phyloP scores from a whole-genome alignment of 2,797 vertebrate genomes.

The Lepus oiostolus region DNA sequence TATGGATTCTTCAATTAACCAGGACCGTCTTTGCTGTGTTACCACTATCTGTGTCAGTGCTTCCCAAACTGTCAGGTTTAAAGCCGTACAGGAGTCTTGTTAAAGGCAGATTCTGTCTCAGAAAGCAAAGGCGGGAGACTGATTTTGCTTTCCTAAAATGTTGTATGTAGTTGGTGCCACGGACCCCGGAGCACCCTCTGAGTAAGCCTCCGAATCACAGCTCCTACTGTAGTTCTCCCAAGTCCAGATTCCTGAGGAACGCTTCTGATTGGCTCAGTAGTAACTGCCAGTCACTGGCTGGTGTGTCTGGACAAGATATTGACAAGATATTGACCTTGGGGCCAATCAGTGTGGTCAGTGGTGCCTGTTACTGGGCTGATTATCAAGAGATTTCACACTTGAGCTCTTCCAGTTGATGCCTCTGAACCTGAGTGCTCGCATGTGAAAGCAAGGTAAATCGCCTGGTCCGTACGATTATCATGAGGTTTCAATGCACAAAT shows the following conservation, averaged over 20 bases:
- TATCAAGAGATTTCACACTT: background rate
- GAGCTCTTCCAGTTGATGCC: background rate
- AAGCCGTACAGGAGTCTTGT: background rate
- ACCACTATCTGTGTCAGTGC: background rate
- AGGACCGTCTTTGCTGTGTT: background rate
- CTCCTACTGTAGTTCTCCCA: background rate
- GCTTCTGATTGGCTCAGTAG: background rate
- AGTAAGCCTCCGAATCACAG: background rate
- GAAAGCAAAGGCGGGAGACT: background rate
- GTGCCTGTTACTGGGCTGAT: background rate
- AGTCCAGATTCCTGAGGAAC: background rate
- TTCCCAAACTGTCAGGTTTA: background rate
- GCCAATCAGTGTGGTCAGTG: background rate
- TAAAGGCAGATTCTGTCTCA: background rate
- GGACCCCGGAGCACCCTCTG: too few species aligned
- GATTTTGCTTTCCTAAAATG: background rate
- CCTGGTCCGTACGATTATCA: background rate
- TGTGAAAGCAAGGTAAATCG: background rate
- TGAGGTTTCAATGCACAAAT: background rate
- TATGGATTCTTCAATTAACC: background rate
- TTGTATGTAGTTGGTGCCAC: background rate
- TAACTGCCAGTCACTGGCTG: background rate
- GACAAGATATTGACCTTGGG: background rate
- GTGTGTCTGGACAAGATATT: background rate
- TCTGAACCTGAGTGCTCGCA: background rate